These are phyloP conservation scores for Palythoa grandis DNA, from an alignment of 92 coral and sea anemone species.

Conservation along the genomic window DNA sequence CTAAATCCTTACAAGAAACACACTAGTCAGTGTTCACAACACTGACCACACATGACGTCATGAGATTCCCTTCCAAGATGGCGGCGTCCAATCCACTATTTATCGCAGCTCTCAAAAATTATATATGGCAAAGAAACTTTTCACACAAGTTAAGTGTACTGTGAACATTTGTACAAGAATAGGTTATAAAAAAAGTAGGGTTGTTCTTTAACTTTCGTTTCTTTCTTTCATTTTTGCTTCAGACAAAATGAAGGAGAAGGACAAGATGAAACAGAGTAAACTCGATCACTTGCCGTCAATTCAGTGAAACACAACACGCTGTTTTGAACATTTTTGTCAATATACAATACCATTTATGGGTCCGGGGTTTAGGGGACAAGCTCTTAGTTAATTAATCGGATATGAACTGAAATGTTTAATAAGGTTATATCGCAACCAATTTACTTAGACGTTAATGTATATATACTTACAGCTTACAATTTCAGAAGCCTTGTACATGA, in stretches of 20 bases:
- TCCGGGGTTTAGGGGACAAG: background rate
- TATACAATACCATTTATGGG: background rate
- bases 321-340: conserved; percentile 1
- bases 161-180: no score
- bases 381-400: background rate
- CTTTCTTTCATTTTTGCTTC: conserved; percentile 36
- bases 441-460: conserved; percentile 15
- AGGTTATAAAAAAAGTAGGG: no score
- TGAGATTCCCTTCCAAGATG: no score
- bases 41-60: no score
- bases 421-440: background rate
- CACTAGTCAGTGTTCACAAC: no score
- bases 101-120: no score
- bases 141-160: no score
- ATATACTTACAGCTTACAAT: background rate
- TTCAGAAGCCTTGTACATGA: background rate
- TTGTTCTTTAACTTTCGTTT: background rate
- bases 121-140: no score
- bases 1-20: no score
- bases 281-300: conserved; percentile 94
- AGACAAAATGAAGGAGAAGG: conserved; percentile 82
- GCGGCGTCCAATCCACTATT: no score
- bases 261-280: conserved; percentile 83
- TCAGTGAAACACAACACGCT: conserved; percentile 27
- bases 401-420: background rate